Percentiles rank a stretch among this genome's conserved stretches.
Conservation (phyloP, 2,888 invertebrate genomes). For the Ennomos fuscantarius region DNA sequence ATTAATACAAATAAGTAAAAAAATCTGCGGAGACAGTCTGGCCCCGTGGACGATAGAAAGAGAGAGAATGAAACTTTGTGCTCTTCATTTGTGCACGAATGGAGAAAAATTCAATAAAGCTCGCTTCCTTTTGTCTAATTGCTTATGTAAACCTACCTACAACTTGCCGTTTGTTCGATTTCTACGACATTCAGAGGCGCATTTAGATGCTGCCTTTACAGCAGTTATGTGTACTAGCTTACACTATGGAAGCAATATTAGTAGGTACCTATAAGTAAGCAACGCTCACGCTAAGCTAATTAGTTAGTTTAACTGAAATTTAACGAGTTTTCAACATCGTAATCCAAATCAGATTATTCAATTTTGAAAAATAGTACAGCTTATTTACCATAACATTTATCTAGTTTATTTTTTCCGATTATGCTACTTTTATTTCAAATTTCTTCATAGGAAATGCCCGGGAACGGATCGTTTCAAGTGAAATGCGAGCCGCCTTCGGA, state of each 20-base stretch:
- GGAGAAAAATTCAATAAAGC: slow-evolving; percentile 83
- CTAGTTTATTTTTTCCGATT: neutral
- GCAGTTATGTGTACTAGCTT: slow-evolving; percentile 4
- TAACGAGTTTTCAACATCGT: neutral
- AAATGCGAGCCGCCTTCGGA: slow-evolving; percentile 75
- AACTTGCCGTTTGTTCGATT: slow-evolving; percentile 64
- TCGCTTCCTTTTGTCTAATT: slow-evolving; percentile 81
- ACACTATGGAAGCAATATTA: too few species aligned
- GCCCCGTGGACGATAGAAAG: slow-evolving; percentile 62
- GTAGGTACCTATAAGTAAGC: too few species aligned
- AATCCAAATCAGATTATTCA: too few species aligned
- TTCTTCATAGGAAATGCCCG: slow-evolving; percentile 68
- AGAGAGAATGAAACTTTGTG: slow-evolving; percentile 70
- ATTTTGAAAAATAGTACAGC: too few species aligned
- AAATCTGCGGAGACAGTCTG: slow-evolving; percentile 48
- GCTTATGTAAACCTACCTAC: slow-evolving; percentile 70
- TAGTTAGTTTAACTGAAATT: neutral
- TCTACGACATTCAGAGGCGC: slow-evolving; percentile 51
- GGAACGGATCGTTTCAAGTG: slow-evolving; percentile 59
- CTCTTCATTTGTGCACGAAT: slow-evolving; percentile 80
- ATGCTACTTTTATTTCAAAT: slow-evolving; percentile 1
- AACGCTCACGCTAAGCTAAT: neutral
- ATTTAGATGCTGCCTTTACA: slow-evolving; percentile 1
- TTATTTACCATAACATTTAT: neutral
- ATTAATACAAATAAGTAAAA: slow-evolving; percentile 57